Evolutionary conservation across 1,140 invertebrate species (phyloP), one percentile per base, ranked within the genome.

Genomic region (Neodiprion lecontei): DNA sequence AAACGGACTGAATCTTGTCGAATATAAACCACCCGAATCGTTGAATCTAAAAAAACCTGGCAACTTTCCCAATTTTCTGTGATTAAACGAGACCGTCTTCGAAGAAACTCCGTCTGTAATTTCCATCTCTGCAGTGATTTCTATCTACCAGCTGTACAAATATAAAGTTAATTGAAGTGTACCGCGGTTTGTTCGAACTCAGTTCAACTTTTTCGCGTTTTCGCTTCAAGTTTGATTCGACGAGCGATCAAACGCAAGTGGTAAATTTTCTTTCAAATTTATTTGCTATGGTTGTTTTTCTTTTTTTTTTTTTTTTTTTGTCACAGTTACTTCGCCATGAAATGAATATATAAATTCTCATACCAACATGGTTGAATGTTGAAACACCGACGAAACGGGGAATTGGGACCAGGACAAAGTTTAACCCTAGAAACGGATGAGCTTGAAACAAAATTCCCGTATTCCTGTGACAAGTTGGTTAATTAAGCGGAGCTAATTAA

Each of bases 191-290:
- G 47, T 71, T 71, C 12, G 48, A 61, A 50, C 1, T 66, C 40
- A 67, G 47, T 74, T 67, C 48, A 47, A 14, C 48, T 72, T 50
- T 50, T 70, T 23, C 70, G 21, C 49, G n/a, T 70, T 47, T 53
- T 17, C 7, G 12, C 53, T 70, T 7, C 70, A 50, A 69, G 28
- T 73, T 67, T 73, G 14, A 17, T 67, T 69, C 65, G n/a, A 61
- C 11, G n/a, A 5, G 53, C 53, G 53, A 61, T 61, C 53, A 61
- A 61, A 61, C 11, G 28, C 28, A 40, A 40, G 28, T 40, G 28
- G 5, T 71, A 1, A 40, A 40, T 40, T 5, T 40, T 40, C 28
- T 40, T 40, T 40, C 1, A 5, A 40, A 40, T 40, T 40, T 40
- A 40, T 40, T 40, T 40, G 28, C 28, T 40, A 40, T 40, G 2